phyloP scores from a whole-genome alignment of 2,888 invertebrate genomes.

The Ischnura elegans region DNA sequence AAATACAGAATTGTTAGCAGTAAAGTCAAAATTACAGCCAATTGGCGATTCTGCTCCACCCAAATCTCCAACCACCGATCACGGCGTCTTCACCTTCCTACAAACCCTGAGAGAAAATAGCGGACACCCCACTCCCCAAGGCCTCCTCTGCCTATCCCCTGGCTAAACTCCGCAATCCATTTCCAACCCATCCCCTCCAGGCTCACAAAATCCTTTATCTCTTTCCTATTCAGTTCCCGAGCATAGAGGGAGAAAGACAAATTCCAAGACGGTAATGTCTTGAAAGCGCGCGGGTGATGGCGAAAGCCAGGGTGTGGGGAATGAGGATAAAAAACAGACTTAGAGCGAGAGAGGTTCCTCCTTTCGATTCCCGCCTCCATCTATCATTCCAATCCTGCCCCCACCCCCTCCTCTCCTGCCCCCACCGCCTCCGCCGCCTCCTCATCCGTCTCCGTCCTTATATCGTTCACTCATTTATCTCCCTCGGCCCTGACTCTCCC shows the following conservation, averaged over 20 bases:
- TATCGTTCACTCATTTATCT: conserved; percentile 15
- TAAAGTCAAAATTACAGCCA: too few relatives aligned
- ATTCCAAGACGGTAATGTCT: conserved; percentile 61
- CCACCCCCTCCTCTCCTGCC: background rate
- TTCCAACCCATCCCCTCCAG: background rate
- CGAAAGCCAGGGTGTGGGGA: background rate
- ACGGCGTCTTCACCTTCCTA: background rate
- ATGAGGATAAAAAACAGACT: background rate
- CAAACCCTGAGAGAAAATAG: background rate
- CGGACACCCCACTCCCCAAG: background rate
- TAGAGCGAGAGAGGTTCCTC: conserved; percentile 26
- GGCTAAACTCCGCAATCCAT: conserved; percentile 25
- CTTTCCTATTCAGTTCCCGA: conserved; percentile 32
- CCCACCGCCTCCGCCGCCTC: background rate
- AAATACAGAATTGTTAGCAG: too few relatives aligned
- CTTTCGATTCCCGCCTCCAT: conserved; percentile 25
- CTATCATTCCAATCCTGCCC: background rate
- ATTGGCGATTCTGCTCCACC: background rate
- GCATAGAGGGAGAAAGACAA: conserved; percentile 41
- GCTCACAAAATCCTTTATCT: background rate
- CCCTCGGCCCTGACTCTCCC: background rate
- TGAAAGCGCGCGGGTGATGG: conserved; percentile 3
- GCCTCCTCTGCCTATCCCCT: background rate
- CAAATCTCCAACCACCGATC: background rate
- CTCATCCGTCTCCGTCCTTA: conserved; percentile 20